These are phyloP conservation scores for Oxycera nigricornis DNA, from an alignment of 2,888 invertebrate species.

Conservation along the genomic window DNA sequence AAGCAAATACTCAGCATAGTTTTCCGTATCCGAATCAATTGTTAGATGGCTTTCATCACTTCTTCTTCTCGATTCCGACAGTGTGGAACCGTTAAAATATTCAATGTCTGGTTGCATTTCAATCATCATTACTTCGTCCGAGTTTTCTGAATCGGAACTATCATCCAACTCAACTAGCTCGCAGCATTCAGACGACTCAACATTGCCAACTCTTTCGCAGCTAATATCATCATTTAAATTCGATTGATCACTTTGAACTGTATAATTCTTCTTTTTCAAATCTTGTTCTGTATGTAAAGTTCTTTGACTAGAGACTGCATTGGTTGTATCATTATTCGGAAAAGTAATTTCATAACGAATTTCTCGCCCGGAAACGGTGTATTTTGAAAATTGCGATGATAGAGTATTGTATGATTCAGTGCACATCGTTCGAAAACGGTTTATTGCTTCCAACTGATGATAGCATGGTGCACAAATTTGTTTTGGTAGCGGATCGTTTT, in stretches of 20 bases:
- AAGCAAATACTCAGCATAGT: too few species aligned
- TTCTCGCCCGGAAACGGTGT: not conserved
- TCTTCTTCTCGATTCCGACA: too few species aligned
- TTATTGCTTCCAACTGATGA: not conserved
- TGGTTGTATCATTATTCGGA: not conserved
- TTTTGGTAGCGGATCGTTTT: not conserved
- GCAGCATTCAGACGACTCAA: not conserved
- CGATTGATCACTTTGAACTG: not conserved
- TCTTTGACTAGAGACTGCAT: too few species aligned
- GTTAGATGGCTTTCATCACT: too few species aligned
- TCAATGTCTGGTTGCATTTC: not conserved
- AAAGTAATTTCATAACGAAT: not conserved
- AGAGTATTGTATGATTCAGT: not conserved
- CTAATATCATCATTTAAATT: not conserved
- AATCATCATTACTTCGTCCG: too few species aligned
- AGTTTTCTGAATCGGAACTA: too few species aligned
- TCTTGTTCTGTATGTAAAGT: too few species aligned
- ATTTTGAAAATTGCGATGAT: not conserved
- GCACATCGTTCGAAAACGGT: conserved; percentile 10
- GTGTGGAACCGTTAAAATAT: not conserved
- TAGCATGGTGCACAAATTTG: conserved; percentile 2
- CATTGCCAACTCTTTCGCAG: not conserved
- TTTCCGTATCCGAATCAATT: too few species aligned
- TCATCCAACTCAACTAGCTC: not conserved
- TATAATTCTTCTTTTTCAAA: too few species aligned